A percentile compares a stretch with the other conserved stretches of the same genome.
These are phyloP conservation scores for Boleophthalmus pectinirostris DNA, from an alignment of 2,113 vertebrate species.

Conservation along the genomic window DNA sequence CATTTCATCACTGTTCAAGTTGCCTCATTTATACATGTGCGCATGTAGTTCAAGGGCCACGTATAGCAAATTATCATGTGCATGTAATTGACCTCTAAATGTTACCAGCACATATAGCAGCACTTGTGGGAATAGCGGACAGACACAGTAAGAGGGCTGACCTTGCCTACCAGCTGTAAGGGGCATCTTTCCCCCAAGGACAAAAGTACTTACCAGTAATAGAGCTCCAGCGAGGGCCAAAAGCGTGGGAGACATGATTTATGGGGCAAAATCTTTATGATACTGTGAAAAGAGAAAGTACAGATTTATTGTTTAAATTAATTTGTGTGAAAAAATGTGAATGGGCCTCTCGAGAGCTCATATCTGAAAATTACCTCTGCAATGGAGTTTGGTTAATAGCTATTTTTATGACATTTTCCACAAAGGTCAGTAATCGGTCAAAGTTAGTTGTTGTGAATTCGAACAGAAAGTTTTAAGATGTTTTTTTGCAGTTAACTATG, in stretches of 20 bases:
- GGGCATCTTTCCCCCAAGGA: conserved; percentile 47
- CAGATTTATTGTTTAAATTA: not conserved
- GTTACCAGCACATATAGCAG: conserved; percentile 26
- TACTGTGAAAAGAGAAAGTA: not conserved
- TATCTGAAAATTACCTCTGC: not conserved
- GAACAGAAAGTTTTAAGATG: not conserved
- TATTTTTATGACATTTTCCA: not conserved
- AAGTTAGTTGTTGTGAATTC: not conserved
- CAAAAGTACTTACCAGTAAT: conserved; percentile 56
- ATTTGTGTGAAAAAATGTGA: not conserved
- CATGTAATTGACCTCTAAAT: conserved; percentile 47
- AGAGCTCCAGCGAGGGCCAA: conserved; percentile 37
- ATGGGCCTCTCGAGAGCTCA: not conserved
- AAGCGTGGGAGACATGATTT: conserved; percentile 27
- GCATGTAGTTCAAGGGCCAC: conserved; percentile 8
- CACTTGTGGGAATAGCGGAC: conserved; percentile 47
- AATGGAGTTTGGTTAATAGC: not conserved
- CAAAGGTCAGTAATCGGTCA: not conserved
- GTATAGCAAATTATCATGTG: conserved; percentile 32
- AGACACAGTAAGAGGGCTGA: conserved; percentile 52
- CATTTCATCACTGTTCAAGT: conserved; percentile 54
- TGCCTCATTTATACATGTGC: conserved; percentile 29
- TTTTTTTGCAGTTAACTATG: not conserved
- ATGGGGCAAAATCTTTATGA: conserved; percentile 19
- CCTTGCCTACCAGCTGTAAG: conserved; percentile 49